Base-by-base conservation (phyloP, 2,888 invertebrate species). In the Opisthograptis luteolata region DNA sequence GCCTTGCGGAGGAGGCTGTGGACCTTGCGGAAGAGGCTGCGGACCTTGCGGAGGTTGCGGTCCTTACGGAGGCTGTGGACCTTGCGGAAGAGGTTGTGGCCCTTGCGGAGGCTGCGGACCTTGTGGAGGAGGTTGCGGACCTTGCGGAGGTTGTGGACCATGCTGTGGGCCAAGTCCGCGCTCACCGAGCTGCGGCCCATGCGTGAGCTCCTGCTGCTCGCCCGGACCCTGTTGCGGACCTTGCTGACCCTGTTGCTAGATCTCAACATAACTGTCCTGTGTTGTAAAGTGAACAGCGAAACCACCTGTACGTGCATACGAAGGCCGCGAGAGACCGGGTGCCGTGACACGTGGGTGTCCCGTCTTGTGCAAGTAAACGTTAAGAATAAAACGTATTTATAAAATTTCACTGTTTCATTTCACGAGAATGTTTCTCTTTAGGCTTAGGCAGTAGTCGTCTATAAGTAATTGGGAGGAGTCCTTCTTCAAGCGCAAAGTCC, bases 371-470 rank as follows among this genome's bases (percentile, higher is more conserved):
- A 54, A 42, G 58, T 64, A 58, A 53, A 53, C 12, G 39, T 30
- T 63, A 66, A 65, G 65, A 65, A 62, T 64, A 58, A 65, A 64
- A 61, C 58, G 49, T 50, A 56, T 40, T 44, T 53, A 34, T 5
- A 5, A 20, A 22, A 22, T n/a, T n/a, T n/a, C n/a, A n/a, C n/a
- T n/a, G n/a, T n/a, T n/a, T n/a, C n/a, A n/a, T n/a, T n/a, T n/a
- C n/a, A n/a, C n/a, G n/a, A n/a, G n/a, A n/a, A n/a, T n/a, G n/a
- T n/a, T n/a, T n/a, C n/a, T n/a, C n/a, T n/a, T n/a, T n/a, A n/a
- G n/a, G n/a, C n/a, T n/a, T n/a, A n/a, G n/a, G n/a, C n/a, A n/a
- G n/a, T n/a, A n/a, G n/a, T n/a, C n/a, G n/a, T n/a, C n/a, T n/a
- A n/a, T n/a, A n/a, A n/a, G n/a, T n/a, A n/a, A n/a, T n/a, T n/a